Evolutionary conservation across 2,113 vertebrate genomes (phyloP).

Genomic region (Gambusia holbrooki): DNA sequence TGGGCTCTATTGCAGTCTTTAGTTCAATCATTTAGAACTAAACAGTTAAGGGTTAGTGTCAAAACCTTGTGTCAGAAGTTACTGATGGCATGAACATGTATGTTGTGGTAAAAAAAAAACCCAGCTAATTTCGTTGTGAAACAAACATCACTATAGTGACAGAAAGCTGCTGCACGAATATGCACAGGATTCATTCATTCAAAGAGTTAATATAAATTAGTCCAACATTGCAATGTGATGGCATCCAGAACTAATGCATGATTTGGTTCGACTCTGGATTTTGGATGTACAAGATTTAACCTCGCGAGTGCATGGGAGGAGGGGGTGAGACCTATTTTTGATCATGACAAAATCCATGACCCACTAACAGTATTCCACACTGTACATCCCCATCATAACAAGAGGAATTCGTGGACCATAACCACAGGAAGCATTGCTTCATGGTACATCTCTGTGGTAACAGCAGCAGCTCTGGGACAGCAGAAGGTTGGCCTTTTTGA

Average conservation of each 20-base stretch:
- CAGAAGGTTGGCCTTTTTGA: slow-evolving; percentile 45
- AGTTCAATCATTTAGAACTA: background rate
- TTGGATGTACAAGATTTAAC: slow-evolving; percentile 13
- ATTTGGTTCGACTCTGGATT: slow-evolving; percentile 33
- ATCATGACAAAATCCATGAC: slow-evolving; percentile 66
- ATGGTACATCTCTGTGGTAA: slow-evolving; percentile 65
- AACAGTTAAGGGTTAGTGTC: background rate
- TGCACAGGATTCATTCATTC: no score
- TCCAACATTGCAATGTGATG: slow-evolving; percentile 37
- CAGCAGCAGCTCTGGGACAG: slow-evolving; percentile 45
- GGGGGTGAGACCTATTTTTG: slow-evolving; percentile 38
- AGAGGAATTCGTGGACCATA: slow-evolving; percentile 64
- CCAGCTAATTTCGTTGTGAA: background rate
- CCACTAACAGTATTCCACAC: slow-evolving; percentile 56
- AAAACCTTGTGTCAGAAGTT: background rate
- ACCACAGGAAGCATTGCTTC: slow-evolving; percentile 73
- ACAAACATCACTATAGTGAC: background rate
- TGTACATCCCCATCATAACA: slow-evolving; percentile 47
- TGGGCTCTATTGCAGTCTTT: background rate
- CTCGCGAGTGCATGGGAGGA: slow-evolving; percentile 14
- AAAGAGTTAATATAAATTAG: slow-evolving; percentile 8
- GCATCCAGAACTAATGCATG: slow-evolving; percentile 49
- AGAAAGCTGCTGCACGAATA: background rate
- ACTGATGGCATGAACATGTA: background rate
- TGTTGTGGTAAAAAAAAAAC: background rate